Evolutionary conservation across 1,140 invertebrate genomes (phyloP), one percentile per base, ranked within the genome.

Genomic region (Papilio glaucus): DNA sequence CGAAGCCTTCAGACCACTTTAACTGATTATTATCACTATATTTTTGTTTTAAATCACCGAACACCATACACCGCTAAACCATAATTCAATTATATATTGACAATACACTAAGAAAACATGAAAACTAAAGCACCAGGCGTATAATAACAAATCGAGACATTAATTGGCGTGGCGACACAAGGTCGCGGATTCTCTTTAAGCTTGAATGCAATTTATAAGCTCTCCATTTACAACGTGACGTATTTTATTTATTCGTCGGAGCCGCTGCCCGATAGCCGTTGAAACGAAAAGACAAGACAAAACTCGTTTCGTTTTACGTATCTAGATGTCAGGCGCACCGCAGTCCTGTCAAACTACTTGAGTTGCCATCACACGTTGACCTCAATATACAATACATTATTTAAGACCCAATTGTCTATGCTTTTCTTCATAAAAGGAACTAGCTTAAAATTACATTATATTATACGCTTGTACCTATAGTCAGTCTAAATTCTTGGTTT

Each of bases 91-190:
- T 79, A 62, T 72, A 62, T 63, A 82, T 76, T 78, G 76, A 68
- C 72, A 79, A 72, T 72, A 73, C 77, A 75, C 72, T 75, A 49
- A 78, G 78, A 85, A 81, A 83, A 81, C 75, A 84, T 83, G 86
- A 87, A 92, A 92, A 90, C 87, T 90, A 74, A 82, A 88, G 81
- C 82, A 86, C 87, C 86, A 85, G 86, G 79, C 75, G 79, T 88
- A n/a, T n/a, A 84, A 84, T 78, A 84, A 82, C 74, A 85, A 80
- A 85, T 79, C 72, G 39, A 45, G 21, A 84, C 81, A 83, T 79
- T 83, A 83, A 79, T 83, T 81, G 80, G 77, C 71, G 67, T 76
- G 72, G 68, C 73, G 72, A 73, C 33, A 72, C 84, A 89, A 89
- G 84, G 85, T 84, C 85, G 80, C 73, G 60, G 74, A 82, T 83